A percentile compares a stretch with the other conserved stretches of the same genome.
Conservation (phyloP, 2,888 invertebrate genomes). For the Mesopsocus fuscifrons region DNA sequence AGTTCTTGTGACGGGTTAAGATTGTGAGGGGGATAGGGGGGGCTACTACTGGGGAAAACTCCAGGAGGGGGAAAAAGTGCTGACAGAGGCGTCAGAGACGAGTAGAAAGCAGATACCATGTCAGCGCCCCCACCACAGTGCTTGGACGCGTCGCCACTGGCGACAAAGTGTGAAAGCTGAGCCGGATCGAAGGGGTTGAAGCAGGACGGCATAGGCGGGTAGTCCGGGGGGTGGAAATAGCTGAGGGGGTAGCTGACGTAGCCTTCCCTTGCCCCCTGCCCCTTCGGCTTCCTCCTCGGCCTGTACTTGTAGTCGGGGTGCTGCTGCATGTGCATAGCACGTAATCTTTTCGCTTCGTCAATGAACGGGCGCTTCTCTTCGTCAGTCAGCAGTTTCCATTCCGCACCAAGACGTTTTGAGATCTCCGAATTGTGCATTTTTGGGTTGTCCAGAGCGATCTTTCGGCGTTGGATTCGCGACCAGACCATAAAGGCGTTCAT, state of each 20-base stretch:
- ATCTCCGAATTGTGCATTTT: slow-evolving; percentile 38
- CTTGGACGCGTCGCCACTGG: slow-evolving; percentile 20
- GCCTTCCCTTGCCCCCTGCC: slow-evolving; percentile 31
- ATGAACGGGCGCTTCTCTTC: slow-evolving; percentile 32
- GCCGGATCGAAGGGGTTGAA: slow-evolving; percentile 54
- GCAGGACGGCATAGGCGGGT: slow-evolving; percentile 46
- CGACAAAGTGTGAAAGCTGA: slow-evolving; percentile 39
- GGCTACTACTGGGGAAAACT: slow-evolving; percentile 25
- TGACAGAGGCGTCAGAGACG: slow-evolving; percentile 30
- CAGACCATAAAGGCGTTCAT: slow-evolving; percentile 41
- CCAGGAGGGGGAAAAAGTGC: slow-evolving; percentile 32
- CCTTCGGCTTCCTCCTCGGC: slow-evolving; percentile 23
- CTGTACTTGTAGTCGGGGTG: slow-evolving; percentile 29
- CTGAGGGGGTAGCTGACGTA: slow-evolving; percentile 44
- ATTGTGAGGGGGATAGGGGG: slow-evolving; percentile 26
- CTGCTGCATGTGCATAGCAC: slow-evolving; percentile 26
- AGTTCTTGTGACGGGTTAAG: slow-evolving; percentile 15
- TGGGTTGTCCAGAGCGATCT: slow-evolving; percentile 34
- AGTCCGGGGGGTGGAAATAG: slow-evolving; percentile 30
- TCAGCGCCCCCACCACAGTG: slow-evolving; percentile 25
- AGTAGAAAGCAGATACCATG: slow-evolving; percentile 47
- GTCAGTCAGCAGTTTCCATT: slow-evolving; percentile 32
- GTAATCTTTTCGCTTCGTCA: slow-evolving; percentile 32
- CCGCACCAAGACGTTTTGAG: slow-evolving; percentile 31
- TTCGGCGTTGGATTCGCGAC: slow-evolving; percentile 31